A percentile compares a stretch with the other conserved stretches of the same genome.
phyloP scores from a whole-genome alignment of 2,797 vertebrate genomes.

The Balearica regulorum region DNA sequence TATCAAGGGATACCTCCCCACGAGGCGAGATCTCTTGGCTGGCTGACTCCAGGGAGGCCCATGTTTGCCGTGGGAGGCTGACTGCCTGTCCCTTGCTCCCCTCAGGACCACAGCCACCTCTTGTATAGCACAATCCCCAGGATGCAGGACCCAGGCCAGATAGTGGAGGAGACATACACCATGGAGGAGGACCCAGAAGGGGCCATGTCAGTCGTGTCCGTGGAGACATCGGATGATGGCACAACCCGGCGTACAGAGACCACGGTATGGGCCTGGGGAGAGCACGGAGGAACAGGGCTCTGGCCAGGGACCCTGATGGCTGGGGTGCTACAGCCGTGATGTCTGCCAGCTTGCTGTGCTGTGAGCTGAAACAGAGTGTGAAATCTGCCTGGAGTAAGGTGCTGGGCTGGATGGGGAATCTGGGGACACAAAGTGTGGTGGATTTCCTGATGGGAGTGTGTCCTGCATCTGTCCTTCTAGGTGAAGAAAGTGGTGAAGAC shows the following conservation, averaged over 20 bases:
- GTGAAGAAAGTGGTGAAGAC: conserved; percentile 94
- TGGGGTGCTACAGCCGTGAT: neutral
- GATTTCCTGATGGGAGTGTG: neutral
- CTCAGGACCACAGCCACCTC: conserved; percentile 77
- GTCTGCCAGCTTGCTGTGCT: neutral
- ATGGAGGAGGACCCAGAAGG: conserved; percentile 88
- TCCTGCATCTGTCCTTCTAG: conserved; percentile 54
- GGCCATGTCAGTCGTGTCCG: conserved; percentile 80
- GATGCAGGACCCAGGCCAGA: conserved; percentile 92
- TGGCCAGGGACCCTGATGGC: neutral
- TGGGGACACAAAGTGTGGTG: accelerated
- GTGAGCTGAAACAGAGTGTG: neutral
- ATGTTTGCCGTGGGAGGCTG: neutral
- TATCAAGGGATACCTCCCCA: accelerated
- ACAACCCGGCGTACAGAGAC: conserved; percentile 90
- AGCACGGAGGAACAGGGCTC: neutral
- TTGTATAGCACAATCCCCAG: conserved; percentile 80
- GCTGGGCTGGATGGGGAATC: neutral
- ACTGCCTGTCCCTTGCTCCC: neutral
- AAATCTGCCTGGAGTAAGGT: neutral
- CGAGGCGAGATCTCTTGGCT: neutral
- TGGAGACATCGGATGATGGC: conserved; percentile 89
- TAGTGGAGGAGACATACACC: conserved; percentile 86
- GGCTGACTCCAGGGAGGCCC: neutral
- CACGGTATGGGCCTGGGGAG: conserved; percentile 72